These are phyloP conservation scores for Serilophus lunatus DNA, from an alignment of 2,113 vertebrate genomes.

Conservation along the genomic window DNA sequence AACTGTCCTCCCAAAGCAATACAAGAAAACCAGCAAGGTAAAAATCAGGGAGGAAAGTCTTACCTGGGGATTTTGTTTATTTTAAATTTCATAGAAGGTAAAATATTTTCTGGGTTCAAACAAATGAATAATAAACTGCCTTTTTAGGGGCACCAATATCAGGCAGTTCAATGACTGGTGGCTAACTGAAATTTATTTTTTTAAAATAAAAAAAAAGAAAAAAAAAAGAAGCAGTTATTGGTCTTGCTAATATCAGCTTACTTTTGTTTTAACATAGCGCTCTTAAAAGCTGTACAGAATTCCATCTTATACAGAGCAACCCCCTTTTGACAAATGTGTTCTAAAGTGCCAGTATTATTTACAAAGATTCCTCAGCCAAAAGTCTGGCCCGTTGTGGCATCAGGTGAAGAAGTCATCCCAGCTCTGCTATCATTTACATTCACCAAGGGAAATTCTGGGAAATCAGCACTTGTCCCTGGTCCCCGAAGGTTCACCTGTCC, in stretches of 20 bases:
- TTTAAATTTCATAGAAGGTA: slow-evolving; percentile 69
- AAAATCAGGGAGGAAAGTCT: slow-evolving; percentile 70
- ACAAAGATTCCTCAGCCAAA: slow-evolving; percentile 86
- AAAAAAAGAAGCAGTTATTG: slow-evolving; percentile 66
- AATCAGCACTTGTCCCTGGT: slow-evolving; percentile 88
- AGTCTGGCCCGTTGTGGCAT: slow-evolving; percentile 92
- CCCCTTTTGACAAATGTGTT: slow-evolving; percentile 82
- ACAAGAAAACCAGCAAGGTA: slow-evolving; percentile 74
- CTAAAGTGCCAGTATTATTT: slow-evolving; percentile 92
- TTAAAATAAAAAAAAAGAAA: background rate
- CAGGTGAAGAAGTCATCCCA: slow-evolving; percentile 94
- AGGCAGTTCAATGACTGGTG: slow-evolving; percentile 75
- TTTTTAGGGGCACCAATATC: slow-evolving; percentile 69
- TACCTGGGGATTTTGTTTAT: slow-evolving; percentile 64
- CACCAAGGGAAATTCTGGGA: slow-evolving; percentile 95
- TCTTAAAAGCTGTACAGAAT: slow-evolving; percentile 78
- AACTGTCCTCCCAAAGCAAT: slow-evolving; percentile 74
- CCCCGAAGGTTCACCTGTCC: slow-evolving; percentile 94
- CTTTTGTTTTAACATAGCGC: slow-evolving; percentile 73
- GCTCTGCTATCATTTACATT: slow-evolving; percentile 93
- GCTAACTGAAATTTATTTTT: slow-evolving; percentile 30
- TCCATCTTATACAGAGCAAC: slow-evolving; percentile 79
- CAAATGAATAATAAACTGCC: slow-evolving; percentile 69
- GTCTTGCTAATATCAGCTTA: slow-evolving; percentile 80
- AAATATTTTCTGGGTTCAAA: slow-evolving; percentile 74